A percentile compares a stretch with the other conserved stretches of the same genome.
phyloP scores from a whole-genome alignment of 30 jellyfish, hydroid and myxozoan genomes.

The Clytia hemisphaerica region DNA sequence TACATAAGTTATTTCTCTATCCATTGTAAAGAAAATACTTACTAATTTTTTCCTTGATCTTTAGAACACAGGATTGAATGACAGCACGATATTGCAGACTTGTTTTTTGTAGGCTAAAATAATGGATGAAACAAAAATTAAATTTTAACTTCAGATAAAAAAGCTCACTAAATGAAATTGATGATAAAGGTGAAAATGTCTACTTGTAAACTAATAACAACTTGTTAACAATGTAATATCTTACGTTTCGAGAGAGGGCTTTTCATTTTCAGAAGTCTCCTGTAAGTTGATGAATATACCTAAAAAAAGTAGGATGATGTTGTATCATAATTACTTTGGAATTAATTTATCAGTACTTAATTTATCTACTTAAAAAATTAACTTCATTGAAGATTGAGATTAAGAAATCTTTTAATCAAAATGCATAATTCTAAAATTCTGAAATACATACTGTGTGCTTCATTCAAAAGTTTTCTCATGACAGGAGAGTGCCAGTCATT shows the following conservation, averaged over 20 bases:
- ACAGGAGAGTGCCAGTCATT: constrained; percentile 55
- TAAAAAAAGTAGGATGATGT: neutral
- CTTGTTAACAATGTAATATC: neutral
- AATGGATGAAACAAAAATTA: neutral
- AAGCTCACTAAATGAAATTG: too few relatives aligned
- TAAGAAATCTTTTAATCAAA: neutral
- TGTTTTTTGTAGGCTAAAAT: constrained; percentile 39
- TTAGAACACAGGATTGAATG: constrained; percentile 69
- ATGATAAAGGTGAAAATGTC: too few relatives aligned
- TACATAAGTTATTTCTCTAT: neutral
- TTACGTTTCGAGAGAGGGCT: constrained; percentile 8
- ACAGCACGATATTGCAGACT: constrained; percentile 86
- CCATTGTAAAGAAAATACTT: neutral
- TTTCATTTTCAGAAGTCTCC: constrained; percentile 24
- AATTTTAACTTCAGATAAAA: neutral
- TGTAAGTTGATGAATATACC: constrained; percentile 71
- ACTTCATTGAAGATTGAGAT: neutral
- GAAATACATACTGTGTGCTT: constrained; percentile 62
- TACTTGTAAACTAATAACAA: neutral
- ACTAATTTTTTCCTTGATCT: constrained; percentile 54
- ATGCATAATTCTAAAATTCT: neutral
- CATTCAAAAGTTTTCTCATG: constrained; percentile 61
- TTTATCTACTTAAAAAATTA: neutral
- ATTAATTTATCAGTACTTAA: neutral
- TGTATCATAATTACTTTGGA: neutral